Evolutionary conservation across 2,797 vertebrate species (phyloP).

Genomic region (Chaenodraco wilsoni): DNA sequence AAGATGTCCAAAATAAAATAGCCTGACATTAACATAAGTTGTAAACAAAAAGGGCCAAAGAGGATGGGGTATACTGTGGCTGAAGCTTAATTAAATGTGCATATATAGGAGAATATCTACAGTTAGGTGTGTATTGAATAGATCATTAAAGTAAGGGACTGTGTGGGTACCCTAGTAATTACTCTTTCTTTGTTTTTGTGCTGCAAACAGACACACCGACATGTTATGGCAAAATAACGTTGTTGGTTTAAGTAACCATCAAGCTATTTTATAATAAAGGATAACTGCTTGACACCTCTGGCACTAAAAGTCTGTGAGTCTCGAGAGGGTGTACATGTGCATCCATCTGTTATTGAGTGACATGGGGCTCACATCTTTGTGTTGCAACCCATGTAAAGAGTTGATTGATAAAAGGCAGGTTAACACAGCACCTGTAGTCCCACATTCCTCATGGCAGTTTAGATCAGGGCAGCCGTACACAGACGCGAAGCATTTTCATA

Average conservation of each 20-base stretch:
- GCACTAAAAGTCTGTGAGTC: too few species aligned
- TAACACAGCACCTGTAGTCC: not conserved
- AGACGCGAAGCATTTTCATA: not conserved
- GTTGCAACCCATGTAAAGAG: not conserved
- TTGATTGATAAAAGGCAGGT: not conserved
- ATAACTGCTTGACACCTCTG: too few species aligned
- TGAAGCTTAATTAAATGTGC: not conserved
- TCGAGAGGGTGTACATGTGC: too few species aligned
- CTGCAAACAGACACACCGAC: too few species aligned
- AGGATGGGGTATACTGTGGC: not conserved
- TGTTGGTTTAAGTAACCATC: too few species aligned
- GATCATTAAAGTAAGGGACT: not conserved
- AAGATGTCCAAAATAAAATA: not conserved
- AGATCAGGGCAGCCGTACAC: not conserved
- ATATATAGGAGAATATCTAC: too few species aligned
- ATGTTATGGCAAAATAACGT: too few species aligned
- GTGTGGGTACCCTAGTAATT: not conserved
- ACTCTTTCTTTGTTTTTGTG: too few species aligned
- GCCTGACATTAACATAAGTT: not conserved
- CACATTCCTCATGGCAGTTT: not conserved
- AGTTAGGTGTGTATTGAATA: not conserved
- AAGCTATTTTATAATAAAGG: too few species aligned
- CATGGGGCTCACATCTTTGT: not conserved
- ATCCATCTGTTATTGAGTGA: not conserved
- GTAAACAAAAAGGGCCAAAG: not conserved